phyloP scores from a whole-genome alignment of 2,113 vertebrate genomes.

The Labeo catla region DNA sequence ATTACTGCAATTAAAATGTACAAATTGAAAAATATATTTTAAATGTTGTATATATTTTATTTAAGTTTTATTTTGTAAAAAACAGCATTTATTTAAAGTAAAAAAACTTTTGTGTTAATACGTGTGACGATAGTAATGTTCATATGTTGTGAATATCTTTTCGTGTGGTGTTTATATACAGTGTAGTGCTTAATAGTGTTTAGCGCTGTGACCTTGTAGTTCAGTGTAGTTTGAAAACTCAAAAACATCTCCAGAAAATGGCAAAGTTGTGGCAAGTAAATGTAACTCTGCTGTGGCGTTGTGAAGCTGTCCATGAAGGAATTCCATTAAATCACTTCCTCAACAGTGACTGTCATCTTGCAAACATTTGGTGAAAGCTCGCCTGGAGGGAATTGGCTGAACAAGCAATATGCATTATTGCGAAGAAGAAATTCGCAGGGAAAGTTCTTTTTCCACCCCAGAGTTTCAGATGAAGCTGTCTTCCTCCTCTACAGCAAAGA shows the following conservation, averaged over 20 bases:
- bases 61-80: no score
- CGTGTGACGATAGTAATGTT: not conserved
- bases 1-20: no score
- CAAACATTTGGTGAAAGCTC: constrained; percentile 32
- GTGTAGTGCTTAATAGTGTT: not conserved
- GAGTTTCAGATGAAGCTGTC: constrained; percentile 37
- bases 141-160: not conserved
- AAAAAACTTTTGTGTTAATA: no score
- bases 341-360: constrained; percentile 18
- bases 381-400: constrained; percentile 45
- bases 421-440: not conserved
- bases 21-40: no score
- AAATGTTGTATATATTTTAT: no score
- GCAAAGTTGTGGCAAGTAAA: constrained; percentile 19
- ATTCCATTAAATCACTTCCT: constrained; percentile 41
- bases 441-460: constrained; percentile 16
- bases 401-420: constrained; percentile 56
- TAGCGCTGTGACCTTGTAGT: not conserved
- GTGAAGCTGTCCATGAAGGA: constrained; percentile 49
- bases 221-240: not conserved
- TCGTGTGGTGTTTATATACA: not conserved
- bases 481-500: not conserved
- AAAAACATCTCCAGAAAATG: not conserved
- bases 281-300: constrained; percentile 27
- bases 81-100: no score